A percentile compares a stretch with the other conserved stretches of the same genome.
phyloP scores from a whole-genome alignment of 2,888 invertebrate genomes.

The Nineta flava region DNA sequence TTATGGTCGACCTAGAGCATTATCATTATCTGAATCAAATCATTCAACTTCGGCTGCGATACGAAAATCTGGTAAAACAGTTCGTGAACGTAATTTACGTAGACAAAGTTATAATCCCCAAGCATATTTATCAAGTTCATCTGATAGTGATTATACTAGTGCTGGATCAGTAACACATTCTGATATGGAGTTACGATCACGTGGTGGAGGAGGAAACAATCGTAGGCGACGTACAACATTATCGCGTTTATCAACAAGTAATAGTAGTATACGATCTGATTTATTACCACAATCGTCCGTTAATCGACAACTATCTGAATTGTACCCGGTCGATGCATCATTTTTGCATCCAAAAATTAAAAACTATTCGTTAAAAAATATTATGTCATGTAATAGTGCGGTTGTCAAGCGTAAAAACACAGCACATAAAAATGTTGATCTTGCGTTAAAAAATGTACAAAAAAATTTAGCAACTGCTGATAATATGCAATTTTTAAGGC shows the following conservation, averaged over 20 bases:
- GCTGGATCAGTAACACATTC: constrained; percentile 22
- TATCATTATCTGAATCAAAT: constrained; percentile 32
- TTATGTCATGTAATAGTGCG: background rate
- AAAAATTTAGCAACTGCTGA: constrained; percentile 18
- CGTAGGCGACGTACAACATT: constrained; percentile 21
- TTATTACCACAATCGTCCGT: constrained; percentile 18
- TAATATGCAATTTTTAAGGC: constrained; percentile 25
- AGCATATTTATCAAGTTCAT: constrained; percentile 34
- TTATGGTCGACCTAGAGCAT: constrained; percentile 27
- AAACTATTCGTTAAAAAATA: background rate
- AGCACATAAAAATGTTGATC: constrained; percentile 12
- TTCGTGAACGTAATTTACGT: constrained; percentile 35
- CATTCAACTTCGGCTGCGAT: constrained; percentile 20
- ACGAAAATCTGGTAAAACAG: constrained; percentile 25
- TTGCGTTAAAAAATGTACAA: constrained; percentile 12
- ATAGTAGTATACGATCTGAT: constrained; percentile 27
- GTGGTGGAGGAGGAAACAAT: background rate
- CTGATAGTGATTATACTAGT: constrained; percentile 31
- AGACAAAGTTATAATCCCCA: constrained; percentile 41
- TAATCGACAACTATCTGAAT: constrained; percentile 1
- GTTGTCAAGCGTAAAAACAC: constrained; percentile 5
- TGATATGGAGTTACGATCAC: constrained; percentile 25
- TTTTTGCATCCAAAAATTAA: constrained; percentile 3
- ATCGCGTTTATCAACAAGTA: constrained; percentile 24
- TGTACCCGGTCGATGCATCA: constrained; percentile 2